Evolutionary conservation across 2,113 vertebrate genomes (phyloP), one percentile per base, ranked within the genome.

Genomic region (Sus scrofa): DNA sequence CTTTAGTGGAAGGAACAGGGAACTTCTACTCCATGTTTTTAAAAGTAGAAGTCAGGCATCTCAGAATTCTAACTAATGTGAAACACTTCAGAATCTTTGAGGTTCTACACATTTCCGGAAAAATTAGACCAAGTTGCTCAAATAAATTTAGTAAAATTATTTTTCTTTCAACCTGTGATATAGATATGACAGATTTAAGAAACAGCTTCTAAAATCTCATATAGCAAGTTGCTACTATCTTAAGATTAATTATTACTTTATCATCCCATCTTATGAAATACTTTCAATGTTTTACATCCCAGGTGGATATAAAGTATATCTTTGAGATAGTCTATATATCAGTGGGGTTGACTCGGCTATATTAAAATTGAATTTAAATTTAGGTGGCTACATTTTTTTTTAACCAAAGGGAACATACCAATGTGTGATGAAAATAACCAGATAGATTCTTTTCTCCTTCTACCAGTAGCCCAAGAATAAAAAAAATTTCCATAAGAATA

Each of bases 231-330:
- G 27, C 39, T 1, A 9, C 7, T 74, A 89, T 87, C 60, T 84
- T 86, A 86, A 67, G 26, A 77, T 39, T 78, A 81, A 52, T 54
- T 65, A 60, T 50, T 75, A 86, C 79, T 91, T 95, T 94, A 52
- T 86, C 60, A 84, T 88, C n/a, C 54, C 27, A 68, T 85, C 5
- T 78, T 82, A 71, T 52, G 63, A 82, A 95, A 63, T 34, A 15
- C 9, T 83, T 8, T 50, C 71, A 56, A 30, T 24, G 14, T 56
- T 95, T 87, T 37, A 73, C 6, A 50, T 79, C 7, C 18, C 27
- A 87, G 15, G 10, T 82, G 34, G 24, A 50, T 34, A 52, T 70
- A 58, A 93, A 95, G 54, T 75, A 2, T 11, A n/a, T 89, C 50
- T 63, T 68, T 91, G 54, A 7, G 11, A 54, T 22, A 84, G 34